Conservation (phyloP, 2,888 invertebrate genomes). For the Apomyelois bistriatella region DNA sequence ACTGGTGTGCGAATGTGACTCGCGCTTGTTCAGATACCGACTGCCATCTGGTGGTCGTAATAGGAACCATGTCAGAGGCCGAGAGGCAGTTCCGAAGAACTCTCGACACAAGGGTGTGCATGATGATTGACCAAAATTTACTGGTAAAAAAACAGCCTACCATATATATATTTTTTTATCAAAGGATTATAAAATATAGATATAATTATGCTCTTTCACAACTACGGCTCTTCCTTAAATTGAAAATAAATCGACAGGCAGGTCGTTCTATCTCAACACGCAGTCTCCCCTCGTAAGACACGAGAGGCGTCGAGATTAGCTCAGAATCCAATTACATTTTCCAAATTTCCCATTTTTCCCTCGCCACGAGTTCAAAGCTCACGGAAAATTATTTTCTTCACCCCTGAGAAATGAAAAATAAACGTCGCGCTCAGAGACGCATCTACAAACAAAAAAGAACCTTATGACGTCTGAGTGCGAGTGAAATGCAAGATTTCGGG, state of each 20-base stretch:
- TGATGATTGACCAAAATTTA: too few relatives aligned
- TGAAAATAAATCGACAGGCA: neutral
- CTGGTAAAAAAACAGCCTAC: too few relatives aligned
- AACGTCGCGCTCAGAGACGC: slow-evolving; percentile 51
- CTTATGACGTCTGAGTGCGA: slow-evolving; percentile 32
- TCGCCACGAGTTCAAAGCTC: slow-evolving; percentile 73
- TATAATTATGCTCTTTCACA: too few relatives aligned
- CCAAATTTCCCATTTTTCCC: slow-evolving; percentile 73
- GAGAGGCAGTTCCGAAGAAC: too few relatives aligned
- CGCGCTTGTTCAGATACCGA: too few relatives aligned
- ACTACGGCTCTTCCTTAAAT: neutral
- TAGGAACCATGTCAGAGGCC: too few relatives aligned
- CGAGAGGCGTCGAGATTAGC: slow-evolving; percentile 70
- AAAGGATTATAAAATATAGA: too few relatives aligned
- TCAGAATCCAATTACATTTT: slow-evolving; percentile 77
- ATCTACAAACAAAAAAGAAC: slow-evolving; percentile 37
- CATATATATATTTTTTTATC: too few relatives aligned
- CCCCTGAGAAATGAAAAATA: slow-evolving; percentile 77
- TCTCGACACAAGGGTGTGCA: too few relatives aligned
- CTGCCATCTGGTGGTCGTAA: too few relatives aligned
- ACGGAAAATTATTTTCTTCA: slow-evolving; percentile 76
- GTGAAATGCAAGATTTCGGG: slow-evolving; percentile 30
- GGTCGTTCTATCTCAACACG: slow-evolving; percentile 53
- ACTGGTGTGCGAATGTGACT: too few relatives aligned
- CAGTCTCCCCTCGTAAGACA: slow-evolving; percentile 51